phyloP scores from a whole-genome alignment of 2,888 invertebrate genomes.

The Lobophora halterata region DNA sequence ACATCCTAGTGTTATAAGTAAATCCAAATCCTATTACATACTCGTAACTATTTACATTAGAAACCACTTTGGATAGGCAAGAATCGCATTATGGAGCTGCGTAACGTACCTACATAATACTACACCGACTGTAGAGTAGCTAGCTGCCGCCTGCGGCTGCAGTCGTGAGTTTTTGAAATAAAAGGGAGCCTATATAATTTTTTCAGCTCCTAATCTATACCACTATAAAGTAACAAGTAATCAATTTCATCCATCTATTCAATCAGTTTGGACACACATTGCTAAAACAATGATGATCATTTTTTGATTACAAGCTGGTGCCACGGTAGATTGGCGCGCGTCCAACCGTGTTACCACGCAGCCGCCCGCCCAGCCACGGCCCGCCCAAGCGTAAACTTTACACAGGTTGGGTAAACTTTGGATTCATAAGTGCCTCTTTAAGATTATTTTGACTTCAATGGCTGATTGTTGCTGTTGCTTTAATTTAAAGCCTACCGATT shows the following conservation, averaged over 20 bases:
- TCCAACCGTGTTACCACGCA: conserved; percentile 62
- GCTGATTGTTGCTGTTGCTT: too few species aligned
- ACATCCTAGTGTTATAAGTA: too few species aligned
- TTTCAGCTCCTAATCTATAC: conserved; percentile 1
- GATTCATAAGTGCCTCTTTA: not conserved
- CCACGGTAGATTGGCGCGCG: conserved; percentile 59
- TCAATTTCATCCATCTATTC: conserved; percentile 12
- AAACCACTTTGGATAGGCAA: too few species aligned
- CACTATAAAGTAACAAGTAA: not conserved
- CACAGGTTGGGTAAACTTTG: conserved; percentile 6
- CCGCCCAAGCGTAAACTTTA: conserved; percentile 29
- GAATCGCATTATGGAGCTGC: too few species aligned
- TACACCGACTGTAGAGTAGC: too few species aligned
- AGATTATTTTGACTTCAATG: too few species aligned
- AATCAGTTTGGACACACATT: conserved; percentile 21
- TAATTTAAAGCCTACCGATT: too few species aligned
- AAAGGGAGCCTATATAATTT: too few species aligned
- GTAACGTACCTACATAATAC: not conserved
- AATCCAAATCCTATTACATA: too few species aligned
- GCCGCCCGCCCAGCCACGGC: conserved; percentile 27
- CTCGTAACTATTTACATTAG: too few species aligned
- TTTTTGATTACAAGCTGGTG: conserved; percentile 39
- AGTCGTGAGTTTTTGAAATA: too few species aligned
- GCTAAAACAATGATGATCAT: conserved; percentile 27
- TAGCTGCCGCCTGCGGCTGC: too few species aligned